Base-by-base conservation (phyloP, 2,113 vertebrate genomes). In the Epinephelus fuscoguttatus region DNA sequence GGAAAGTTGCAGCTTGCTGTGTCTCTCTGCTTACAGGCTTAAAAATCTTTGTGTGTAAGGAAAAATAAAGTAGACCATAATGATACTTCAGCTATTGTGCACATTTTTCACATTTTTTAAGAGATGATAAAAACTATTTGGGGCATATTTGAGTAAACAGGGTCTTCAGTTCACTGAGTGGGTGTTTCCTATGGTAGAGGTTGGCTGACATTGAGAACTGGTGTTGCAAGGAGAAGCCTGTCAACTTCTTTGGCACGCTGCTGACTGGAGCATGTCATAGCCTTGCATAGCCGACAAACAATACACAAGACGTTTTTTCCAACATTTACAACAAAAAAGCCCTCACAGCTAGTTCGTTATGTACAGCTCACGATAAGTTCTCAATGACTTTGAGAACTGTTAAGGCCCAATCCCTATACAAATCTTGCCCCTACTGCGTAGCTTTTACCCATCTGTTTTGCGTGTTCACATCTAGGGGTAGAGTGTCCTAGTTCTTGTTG, bases 1-100 rank as follows among this genome's bases (percentile, higher is more conserved):
- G 40, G 19, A 75, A 53, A 84, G 72, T 52, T 74, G 27, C 45
- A 52, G 37, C 70, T 42, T 50, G 47, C 75, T 61, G 59, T 81
- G 56, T 75, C 14, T 74, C 15, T 27, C 72, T 53, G 64, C 50
- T 62, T 78, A 42, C 40, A 27, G 61, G 57, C 42, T 71, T 62
- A 63, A 23, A 50, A 68, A 15, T 17, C 30, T 40, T 62, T 80
- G 21, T 68, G 6, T 53, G 49, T 42, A 2, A 50, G 40, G 59
- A 81, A 45, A 53, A 52, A 49, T 0, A 52, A 67, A 18, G 11
- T 45, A 9, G 42, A 10, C 42, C 37, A 18, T 12, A 21, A 18
- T 70, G 21, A 60, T 56, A 27, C 18, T 61, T 2, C 27, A 62
- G 6, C 19, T 21, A 21, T 53, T 80, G n/a, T 80, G n/a, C 53